Evolutionary conservation across 2,888 invertebrate genomes (phyloP).

Genomic region (Crematogaster levior): DNA sequence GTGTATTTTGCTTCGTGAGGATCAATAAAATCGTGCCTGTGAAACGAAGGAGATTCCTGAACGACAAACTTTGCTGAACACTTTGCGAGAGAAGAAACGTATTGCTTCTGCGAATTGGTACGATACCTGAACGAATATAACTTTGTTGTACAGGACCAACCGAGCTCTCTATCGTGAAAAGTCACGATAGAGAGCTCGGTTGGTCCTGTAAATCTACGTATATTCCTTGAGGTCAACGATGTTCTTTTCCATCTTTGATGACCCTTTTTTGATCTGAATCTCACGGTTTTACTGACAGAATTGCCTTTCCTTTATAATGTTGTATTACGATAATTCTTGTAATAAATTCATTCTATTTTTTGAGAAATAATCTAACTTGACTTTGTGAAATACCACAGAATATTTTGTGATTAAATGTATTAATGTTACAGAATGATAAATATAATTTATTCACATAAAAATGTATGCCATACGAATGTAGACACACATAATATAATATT

Average conservation of each 20-base stretch:
- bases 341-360: constrained; percentile 9
- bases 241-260: not conserved
- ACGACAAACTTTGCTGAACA: constrained; percentile 3
- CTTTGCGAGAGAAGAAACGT: not conserved
- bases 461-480: not conserved
- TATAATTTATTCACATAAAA: not conserved
- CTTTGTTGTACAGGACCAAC: constrained; percentile 1
- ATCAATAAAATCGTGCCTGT: constrained; percentile 51
- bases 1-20: constrained; percentile 12
- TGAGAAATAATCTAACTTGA: not conserved
- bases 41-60: constrained; percentile 22
- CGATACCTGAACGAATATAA: constrained; percentile 26
- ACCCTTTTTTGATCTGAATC: not conserved
- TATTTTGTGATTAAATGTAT: not conserved
- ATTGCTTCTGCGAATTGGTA: not conserved
- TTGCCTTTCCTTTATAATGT: not conserved
- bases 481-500: not conserved
- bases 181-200: not conserved
- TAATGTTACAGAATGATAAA: not conserved
- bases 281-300: not conserved
- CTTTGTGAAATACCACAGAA: not conserved
- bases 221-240: not conserved
- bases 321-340: not conserved
- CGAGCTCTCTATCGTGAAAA: not conserved
- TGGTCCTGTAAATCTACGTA: constrained; percentile 5